Conservation (phyloP, 2,113 vertebrate genomes). For the Myodes glareolus region DNA sequence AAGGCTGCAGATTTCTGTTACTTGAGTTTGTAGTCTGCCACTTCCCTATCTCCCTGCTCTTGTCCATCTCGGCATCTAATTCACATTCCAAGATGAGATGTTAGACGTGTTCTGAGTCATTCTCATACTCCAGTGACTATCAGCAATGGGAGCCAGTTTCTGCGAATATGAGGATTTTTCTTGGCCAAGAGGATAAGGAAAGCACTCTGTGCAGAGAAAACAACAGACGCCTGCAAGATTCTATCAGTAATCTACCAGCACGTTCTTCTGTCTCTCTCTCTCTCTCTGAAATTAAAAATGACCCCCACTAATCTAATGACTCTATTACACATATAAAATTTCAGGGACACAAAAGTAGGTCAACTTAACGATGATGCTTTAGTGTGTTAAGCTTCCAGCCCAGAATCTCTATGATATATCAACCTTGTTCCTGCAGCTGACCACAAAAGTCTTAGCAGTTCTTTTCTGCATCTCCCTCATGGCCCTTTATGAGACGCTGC, state of each 20-base stretch:
- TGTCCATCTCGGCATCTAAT: neutral
- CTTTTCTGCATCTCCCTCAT: constrained; percentile 11
- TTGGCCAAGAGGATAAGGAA: neutral
- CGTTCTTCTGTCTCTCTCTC: neutral
- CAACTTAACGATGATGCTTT: neutral
- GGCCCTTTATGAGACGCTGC: neutral
- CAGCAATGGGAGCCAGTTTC: neutral
- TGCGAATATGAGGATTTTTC: neutral
- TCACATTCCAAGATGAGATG: neutral
- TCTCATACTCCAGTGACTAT: neutral
- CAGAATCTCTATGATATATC: neutral
- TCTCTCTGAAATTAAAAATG: neutral
- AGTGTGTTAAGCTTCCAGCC: neutral
- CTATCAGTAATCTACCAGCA: neutral
- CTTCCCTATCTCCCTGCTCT: neutral
- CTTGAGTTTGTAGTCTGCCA: neutral
- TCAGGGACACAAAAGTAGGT: neutral
- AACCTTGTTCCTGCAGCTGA: constrained; percentile 19
- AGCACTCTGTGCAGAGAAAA: neutral
- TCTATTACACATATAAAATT: neutral
- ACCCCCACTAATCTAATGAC: neutral
- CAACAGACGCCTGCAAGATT: neutral
- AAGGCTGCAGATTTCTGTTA: neutral
- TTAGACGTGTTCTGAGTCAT: neutral
- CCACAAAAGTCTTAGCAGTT: neutral